Evolutionary conservation across 2,797 vertebrate genomes (phyloP), one percentile per base, ranked within the genome.

Genomic region (Nyctibius grandis): DNA sequence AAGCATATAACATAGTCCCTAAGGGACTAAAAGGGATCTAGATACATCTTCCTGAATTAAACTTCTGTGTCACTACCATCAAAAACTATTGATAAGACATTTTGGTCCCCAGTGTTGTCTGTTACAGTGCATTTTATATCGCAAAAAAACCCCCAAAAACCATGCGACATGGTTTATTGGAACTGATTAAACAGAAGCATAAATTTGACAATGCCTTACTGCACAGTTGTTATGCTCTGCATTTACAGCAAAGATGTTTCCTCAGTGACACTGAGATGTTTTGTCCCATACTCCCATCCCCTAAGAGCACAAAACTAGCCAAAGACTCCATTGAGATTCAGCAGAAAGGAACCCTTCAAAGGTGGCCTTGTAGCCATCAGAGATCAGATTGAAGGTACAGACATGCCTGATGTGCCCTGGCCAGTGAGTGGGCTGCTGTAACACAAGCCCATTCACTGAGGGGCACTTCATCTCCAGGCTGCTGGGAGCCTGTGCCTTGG

Each of bases 311-410:
- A 81, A 76, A 89, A 51, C 3, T 36, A 80, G 9, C 8, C 33
- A 51, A 82, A 75, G 42, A 8, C 4, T 40, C 3, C 31, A 29
- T 61, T 1, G 4, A 36, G 34, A 67, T 38, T 63, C 63, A 61
- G 6, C 25, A 17, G 28, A 89, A 81, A 76, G 15, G 17, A 78
- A 1, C 14, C 48, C 23, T 91, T 89, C 29, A 47, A n/a, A 63
- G 21, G 20, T 69, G 38, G 9, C 23, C 34, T 59, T 0, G 0
- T 47, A 33, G 13, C n/a, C 36, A 60, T 74, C 57, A 61, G 50
- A 74, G 59, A 19, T 34, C 29, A 34, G 4, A 31, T 9, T 38
- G 74, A 86, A 80, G 12, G 12, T 25, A 25, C 14, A 61, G 28
- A 19, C 7, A 9, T 7, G 9, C 13, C 34, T 63, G 6, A 54